Evolutionary conservation across 30 jellyfish, hydroid and myxozoan species (phyloP), one percentile per base, ranked within the genome.

Genomic region (Turritopsis rubra): DNA sequence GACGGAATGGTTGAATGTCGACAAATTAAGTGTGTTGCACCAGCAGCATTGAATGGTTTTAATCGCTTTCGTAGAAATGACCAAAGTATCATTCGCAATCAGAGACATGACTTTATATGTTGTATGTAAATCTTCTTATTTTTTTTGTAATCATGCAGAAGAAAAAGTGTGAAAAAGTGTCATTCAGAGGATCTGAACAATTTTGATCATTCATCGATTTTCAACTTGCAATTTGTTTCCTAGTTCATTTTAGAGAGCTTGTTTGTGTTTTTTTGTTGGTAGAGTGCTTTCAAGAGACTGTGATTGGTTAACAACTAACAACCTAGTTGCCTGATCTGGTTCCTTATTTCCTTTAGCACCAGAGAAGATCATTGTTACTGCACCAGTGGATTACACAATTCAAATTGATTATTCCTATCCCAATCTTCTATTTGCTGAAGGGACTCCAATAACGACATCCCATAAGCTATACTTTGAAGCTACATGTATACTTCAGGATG

Each of bases 51-150:
- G 82, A 30, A 29, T n/a, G 65, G 82, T 0, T 74, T 74, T n/a
- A 30, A 52, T 23, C 17, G 16, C 19, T 74, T 74, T 29, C 71
- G 71, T 0, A 68, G 60, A 41, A 5, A 41, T 41, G 76, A 74
- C n/a, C 26, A 0, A 1, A 30, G 65, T 23, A 65, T 21, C 16
- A 23, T 74, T 22, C 0, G n/a, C 19, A 29, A 65, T 0, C 79
- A 74, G 52, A 68, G 84, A 52, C 73, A 81, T n/a, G 86, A 90
- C 21, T 90, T 90, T 54, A 82, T 90, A 30, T 90, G 97, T 41
- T 87, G 97, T 90, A 81, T 52, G 90, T 74, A 41, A 3, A 41
- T 41, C 9, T 41, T 41, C 9, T n/a, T n/a, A n/a, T n/a, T n/a
- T n/a, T n/a, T n/a, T n/a, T n/a, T n/a, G n/a, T n/a, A n/a, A n/a